Conservation (phyloP, 2,797 vertebrate genomes). For the Pseudotriccus pelzelni region DNA sequence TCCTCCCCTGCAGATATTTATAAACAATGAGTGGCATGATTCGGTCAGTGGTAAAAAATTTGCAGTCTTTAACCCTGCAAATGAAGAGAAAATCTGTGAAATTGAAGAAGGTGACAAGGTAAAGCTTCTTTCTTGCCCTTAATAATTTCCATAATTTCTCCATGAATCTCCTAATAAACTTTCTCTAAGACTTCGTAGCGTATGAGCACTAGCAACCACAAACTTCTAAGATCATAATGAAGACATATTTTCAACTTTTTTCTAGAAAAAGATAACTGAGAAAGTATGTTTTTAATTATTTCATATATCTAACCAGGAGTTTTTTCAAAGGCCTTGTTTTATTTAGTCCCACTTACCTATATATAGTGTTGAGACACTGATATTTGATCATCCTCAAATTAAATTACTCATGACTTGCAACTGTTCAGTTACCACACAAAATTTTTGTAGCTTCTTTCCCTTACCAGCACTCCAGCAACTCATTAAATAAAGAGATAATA, state of each 20-base stretch:
- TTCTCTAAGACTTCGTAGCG: not conserved
- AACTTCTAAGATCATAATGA: not conserved
- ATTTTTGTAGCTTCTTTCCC: not conserved
- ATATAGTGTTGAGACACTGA: not conserved
- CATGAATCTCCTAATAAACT: not conserved
- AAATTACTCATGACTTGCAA: not conserved
- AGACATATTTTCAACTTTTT: not conserved
- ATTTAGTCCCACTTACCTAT: not conserved
- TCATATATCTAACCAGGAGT: not conserved
- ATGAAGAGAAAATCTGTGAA: slow-evolving; percentile 84
- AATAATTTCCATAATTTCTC: not conserved
- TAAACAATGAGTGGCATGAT: slow-evolving; percentile 87
- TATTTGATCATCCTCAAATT: not conserved
- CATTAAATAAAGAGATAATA: slow-evolving; percentile 21
- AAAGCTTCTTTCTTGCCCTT: not conserved
- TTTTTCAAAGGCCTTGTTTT: not conserved
- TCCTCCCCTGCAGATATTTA: slow-evolving; percentile 82
- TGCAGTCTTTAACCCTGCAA: slow-evolving; percentile 83
- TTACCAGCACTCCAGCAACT: not conserved
- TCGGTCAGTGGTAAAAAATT: slow-evolving; percentile 85
- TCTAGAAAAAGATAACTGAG: not conserved
- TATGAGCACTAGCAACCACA: not conserved
- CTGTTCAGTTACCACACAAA: not conserved
- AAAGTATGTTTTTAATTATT: not conserved
- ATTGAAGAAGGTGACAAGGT: slow-evolving; percentile 87